phyloP scores from a whole-genome alignment of 2,797 vertebrate species.

The Amazonetta brasiliensis region DNA sequence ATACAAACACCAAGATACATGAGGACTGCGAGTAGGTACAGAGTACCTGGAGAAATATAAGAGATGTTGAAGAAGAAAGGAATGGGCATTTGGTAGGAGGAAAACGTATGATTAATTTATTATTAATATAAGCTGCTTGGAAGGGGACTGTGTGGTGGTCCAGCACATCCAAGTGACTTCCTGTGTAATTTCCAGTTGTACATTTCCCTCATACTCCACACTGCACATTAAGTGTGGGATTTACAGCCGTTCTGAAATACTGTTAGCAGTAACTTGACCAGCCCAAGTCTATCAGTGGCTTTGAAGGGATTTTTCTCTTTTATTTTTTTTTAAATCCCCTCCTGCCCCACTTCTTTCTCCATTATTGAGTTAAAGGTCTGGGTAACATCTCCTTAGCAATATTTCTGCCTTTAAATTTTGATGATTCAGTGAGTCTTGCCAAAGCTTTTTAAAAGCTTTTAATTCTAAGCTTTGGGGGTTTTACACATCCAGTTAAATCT shows the following conservation, averaged over 20 bases:
- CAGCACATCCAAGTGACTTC: not conserved
- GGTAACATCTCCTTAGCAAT: conserved; percentile 40
- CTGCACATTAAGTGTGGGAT: not conserved
- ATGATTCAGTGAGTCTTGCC: conserved; percentile 61
- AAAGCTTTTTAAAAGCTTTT: conserved; percentile 67
- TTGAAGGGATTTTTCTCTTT: not conserved
- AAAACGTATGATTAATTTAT: not conserved
- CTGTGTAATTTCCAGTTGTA: not conserved
- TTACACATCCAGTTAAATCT: conserved; percentile 57
- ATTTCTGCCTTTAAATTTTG: conserved; percentile 71
- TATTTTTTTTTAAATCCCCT: conserved; percentile 9
- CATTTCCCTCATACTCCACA: not conserved
- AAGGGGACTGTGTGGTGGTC: not conserved
- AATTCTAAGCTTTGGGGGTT: conserved; percentile 52
- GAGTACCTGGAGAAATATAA: not conserved
- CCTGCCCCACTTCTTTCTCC: conserved; percentile 38
- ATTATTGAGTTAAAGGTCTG: conserved; percentile 46
- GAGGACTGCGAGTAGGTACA: not conserved
- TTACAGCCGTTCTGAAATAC: not conserved
- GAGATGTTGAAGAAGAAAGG: not conserved
- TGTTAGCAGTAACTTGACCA: not conserved
- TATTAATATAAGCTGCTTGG: not conserved
- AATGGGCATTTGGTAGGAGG: not conserved
- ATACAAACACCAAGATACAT: not conserved
- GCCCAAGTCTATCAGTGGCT: not conserved